Base-by-base conservation (phyloP, 2,888 invertebrate species). In the Morpho achilles region DNA sequence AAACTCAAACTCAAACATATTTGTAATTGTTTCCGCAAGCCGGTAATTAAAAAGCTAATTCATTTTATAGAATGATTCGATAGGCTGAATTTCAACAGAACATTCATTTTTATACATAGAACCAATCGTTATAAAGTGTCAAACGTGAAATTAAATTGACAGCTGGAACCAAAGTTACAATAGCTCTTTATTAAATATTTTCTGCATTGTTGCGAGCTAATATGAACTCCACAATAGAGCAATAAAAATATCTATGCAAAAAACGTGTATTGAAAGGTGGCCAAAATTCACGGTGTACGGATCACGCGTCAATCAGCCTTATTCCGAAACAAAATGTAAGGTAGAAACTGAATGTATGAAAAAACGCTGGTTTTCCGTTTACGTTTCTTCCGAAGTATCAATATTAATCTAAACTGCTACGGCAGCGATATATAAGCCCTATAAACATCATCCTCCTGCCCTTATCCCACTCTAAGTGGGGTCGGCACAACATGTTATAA, bases 261-360 rank as follows among this genome's bases (percentile, higher is more conserved):
- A 77, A 76, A 70, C 62, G 59, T 66, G 71, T 75, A 82, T 77
- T 80, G 76, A 77, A 79, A 74, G 73, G 72, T 69, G 75, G 72
- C 82, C 77, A 80, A 78, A 75, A 80, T 76, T 73, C 79, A 73
- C 75, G 72, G 75, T 68, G 70, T 73, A 69, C 75, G 84, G 82
- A 83, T 88, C 88, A 83, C 84, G 87, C 82, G 89, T 89, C 89
- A 89, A 89, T 90, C 89, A 90, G 76, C 74, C 76, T 79, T 79
- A 77, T 52, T 32, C 5, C 32, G 10, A 45, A 45, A 45, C 45
- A 52, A 48, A 54, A 8, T 43, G 48, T 48, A 47, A n/a, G 53
- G 7, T 53, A 8, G 53, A 32, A 7, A 39, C 52, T 45, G 52
- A 52, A 39, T 45, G 10, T 45, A 8, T 8, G 8, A 8, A 10